Conservation (phyloP, 2,888 invertebrate species). For the Ornithoptera priamus region DNA sequence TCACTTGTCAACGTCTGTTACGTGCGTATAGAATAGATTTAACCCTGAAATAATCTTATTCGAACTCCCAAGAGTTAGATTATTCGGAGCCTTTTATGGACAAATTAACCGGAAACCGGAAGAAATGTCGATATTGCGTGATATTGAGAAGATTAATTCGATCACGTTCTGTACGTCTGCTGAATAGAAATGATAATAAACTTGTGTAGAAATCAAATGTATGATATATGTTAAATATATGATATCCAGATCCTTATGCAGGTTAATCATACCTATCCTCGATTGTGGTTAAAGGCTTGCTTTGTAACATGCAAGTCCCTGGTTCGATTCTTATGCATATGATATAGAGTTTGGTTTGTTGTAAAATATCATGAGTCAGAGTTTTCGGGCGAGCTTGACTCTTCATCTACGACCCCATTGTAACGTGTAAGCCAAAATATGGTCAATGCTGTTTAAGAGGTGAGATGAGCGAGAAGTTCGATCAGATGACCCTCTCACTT, state of each 20-base stretch:
- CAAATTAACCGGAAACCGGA: conserved; percentile 57
- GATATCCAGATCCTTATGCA: neutral
- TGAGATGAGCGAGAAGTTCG: too few relatives aligned
- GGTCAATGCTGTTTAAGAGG: too few relatives aligned
- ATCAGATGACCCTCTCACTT: too few relatives aligned
- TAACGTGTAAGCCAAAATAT: too few relatives aligned
- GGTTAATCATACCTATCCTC: neutral
- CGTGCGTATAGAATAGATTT: conserved; percentile 53
- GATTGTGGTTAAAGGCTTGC: neutral
- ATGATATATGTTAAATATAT: neutral
- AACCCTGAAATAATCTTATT: conserved; percentile 57
- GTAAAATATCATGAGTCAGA: too few relatives aligned
- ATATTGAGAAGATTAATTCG: conserved; percentile 33
- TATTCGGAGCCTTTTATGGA: conserved; percentile 44
- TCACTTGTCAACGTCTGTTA: conserved; percentile 3
- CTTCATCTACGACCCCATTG: too few relatives aligned
- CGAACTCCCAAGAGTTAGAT: conserved; percentile 41
- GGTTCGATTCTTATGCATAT: too few relatives aligned
- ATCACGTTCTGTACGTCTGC: neutral
- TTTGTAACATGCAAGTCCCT: too few relatives aligned
- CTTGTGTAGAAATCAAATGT: neutral
- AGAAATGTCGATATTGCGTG: conserved; percentile 42
- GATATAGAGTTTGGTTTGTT: too few relatives aligned
- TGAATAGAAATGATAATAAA: neutral
- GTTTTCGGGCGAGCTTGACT: too few relatives aligned